These are phyloP conservation scores for Perizoma flavofasciatum DNA, from an alignment of 2,888 invertebrate genomes.

Conservation along the genomic window DNA sequence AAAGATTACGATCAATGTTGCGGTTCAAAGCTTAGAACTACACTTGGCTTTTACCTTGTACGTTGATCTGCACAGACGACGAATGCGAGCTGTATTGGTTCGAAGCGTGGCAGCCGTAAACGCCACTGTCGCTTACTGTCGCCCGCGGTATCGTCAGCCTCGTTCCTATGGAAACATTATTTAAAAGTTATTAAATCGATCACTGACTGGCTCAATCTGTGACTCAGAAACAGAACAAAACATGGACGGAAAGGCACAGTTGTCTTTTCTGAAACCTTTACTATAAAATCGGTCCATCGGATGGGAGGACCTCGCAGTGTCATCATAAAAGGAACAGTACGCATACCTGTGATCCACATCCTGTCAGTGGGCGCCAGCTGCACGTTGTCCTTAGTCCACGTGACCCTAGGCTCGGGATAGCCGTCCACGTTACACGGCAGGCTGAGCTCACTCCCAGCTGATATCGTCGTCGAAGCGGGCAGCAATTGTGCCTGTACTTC, in stretches of 20 bases:
- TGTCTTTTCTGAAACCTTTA: too few species aligned
- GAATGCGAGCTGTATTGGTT: constrained; percentile 88
- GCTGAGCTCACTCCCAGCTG: constrained; percentile 87
- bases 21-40: too few species aligned
- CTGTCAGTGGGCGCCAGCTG: constrained; percentile 82
- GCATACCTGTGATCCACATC: constrained; percentile 86
- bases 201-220: not conserved
- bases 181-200: not conserved
- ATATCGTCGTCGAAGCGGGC: constrained; percentile 79
- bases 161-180: constrained; percentile 67
- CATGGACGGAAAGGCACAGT: too few species aligned
- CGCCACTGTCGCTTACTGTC: constrained; percentile 88
- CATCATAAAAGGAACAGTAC: too few species aligned
- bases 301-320: too few species aligned
- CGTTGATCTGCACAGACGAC: constrained; percentile 86
- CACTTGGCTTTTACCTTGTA: constrained; percentile 86
- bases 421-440: constrained; percentile 91
- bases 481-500: constrained; percentile 87
- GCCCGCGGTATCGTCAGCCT: constrained; percentile 88
- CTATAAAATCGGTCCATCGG: too few species aligned
- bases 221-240: not conserved
- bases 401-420: constrained; percentile 89
- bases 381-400: constrained; percentile 91
- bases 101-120: constrained; percentile 92
- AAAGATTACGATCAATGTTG: too few species aligned